A percentile compares a stretch with the other conserved stretches of the same genome.
Conservation (phyloP, 2,888 invertebrate genomes). For the Diarsia brunnea region DNA sequence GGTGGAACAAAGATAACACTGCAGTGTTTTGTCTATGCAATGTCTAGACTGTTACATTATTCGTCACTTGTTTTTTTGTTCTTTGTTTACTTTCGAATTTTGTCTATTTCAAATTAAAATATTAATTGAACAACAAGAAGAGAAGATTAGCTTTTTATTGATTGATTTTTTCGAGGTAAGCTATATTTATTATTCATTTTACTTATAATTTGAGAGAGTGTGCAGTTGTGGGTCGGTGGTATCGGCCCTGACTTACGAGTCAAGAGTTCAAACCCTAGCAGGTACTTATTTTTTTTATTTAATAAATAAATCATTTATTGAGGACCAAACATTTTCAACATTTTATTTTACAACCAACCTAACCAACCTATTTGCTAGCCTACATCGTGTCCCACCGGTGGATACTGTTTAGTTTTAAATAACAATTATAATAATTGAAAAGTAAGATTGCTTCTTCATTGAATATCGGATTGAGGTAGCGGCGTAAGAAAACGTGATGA, state of each 20-base stretch:
- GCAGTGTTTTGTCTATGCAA: slow-evolving; percentile 11
- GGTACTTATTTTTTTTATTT: background rate
- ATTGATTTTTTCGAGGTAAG: background rate
- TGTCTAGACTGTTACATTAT: slow-evolving; percentile 27
- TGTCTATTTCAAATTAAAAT: background rate
- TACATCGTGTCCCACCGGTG: background rate
- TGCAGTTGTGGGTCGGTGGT: background rate
- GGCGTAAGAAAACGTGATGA: background rate
- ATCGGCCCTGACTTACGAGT: background rate
- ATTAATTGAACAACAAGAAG: background rate
- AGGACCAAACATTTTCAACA: too few species aligned
- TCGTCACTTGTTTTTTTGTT: slow-evolving; percentile 10
- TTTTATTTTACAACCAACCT: too few species aligned
- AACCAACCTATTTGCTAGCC: too few species aligned
- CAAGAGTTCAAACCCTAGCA: background rate
- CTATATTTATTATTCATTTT: background rate
- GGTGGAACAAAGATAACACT: background rate
- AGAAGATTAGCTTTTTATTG: background rate
- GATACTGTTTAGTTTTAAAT: background rate
- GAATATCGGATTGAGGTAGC: too few species aligned
- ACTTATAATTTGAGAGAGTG: background rate
- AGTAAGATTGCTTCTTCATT: too few species aligned
- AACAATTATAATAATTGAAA: too few species aligned
- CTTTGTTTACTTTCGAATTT: background rate
- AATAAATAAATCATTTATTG: too few species aligned